phyloP scores from a whole-genome alignment of 2,113 vertebrate genomes.

The Probosciger aterrimus region DNA sequence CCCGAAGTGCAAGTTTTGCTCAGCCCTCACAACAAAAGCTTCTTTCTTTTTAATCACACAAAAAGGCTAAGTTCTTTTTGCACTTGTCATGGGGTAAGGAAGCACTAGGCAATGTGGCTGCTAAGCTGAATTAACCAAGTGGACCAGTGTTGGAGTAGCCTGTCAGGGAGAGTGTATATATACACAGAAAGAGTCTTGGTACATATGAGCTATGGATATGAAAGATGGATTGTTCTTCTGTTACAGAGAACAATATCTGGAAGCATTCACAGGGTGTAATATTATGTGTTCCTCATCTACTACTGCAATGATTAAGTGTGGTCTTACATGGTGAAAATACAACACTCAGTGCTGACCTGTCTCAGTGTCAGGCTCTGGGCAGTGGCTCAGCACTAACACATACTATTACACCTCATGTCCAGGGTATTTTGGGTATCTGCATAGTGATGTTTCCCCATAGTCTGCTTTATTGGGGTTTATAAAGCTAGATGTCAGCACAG shows the following conservation, averaged over 20 bases:
- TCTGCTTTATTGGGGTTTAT: neutral
- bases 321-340: neutral
- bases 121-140: neutral
- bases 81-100: neutral
- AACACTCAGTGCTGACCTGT: neutral
- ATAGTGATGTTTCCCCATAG: neutral
- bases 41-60: neutral
- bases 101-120: neutral
- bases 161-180: neutral
- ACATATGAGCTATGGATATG: neutral
- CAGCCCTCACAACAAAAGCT: neutral
- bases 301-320: neutral
- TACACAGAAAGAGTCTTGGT: neutral
- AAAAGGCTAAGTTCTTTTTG: neutral
- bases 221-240: neutral
- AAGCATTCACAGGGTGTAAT: neutral
- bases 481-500: neutral
- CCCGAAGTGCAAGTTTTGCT: neutral
- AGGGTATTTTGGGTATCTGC: neutral
- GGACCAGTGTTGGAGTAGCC: neutral
- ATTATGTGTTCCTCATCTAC: neutral
- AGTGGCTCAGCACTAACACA: neutral
- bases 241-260: neutral
- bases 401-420: neutral
- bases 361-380: neutral